Percentiles rank a stretch among this genome's conserved stretches.
phyloP scores from a whole-genome alignment of 2,113 vertebrate genomes.

The Greenwoodochromis staneri region DNA sequence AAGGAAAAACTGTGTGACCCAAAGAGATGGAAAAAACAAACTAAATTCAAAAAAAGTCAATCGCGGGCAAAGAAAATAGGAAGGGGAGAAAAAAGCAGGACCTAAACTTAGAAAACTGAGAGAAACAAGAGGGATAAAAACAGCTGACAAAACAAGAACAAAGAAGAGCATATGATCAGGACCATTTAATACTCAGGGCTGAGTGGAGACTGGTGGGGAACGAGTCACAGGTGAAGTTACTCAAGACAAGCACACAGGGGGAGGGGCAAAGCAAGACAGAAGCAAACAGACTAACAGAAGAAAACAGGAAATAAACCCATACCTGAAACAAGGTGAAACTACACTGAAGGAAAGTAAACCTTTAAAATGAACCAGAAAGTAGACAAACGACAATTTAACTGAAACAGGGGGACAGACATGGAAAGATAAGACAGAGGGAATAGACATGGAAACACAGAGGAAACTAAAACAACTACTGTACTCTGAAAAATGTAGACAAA shows the following conservation, averaged over 20 bases:
- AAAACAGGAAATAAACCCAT: neutral
- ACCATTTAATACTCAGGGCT: neutral
- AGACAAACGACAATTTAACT: neutral
- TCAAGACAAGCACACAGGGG: neutral
- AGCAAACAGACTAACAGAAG: fast-evolving
- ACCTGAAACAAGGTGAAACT: neutral
- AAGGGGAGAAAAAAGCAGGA: neutral
- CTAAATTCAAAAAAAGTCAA: fast-evolving
- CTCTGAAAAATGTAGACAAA: neutral
- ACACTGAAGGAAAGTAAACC: neutral
- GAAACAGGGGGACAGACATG: fast-evolving
- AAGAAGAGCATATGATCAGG: fast-evolving
- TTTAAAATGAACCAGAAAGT: neutral
- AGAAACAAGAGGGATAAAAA: neutral
- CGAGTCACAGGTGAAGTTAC: neutral
- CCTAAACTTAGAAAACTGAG: fast-evolving
- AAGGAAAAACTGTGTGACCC: neutral
- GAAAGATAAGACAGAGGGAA: neutral
- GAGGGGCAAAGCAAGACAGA: neutral
- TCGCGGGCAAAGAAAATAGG: fast-evolving
- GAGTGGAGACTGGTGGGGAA: neutral
- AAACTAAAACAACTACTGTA: neutral
- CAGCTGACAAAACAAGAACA: neutral
- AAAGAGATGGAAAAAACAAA: neutral
- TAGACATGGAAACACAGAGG: fast-evolving